Conservation (phyloP, 2,113 vertebrate species). For the Syngnathus typhle region DNA sequence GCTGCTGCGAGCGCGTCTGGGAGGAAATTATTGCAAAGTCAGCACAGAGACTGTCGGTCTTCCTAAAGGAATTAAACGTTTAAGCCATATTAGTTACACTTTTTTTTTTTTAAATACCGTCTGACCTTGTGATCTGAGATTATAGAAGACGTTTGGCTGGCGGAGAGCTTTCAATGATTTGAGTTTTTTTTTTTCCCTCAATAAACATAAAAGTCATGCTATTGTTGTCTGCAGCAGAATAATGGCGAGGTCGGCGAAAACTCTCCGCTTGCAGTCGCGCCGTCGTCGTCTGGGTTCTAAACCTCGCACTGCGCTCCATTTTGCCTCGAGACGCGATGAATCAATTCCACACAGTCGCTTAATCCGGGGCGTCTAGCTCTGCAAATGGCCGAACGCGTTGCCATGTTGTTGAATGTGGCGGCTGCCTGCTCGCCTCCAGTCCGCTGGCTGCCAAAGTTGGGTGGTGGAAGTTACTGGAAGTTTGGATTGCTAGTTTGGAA, state of each 20-base stretch:
- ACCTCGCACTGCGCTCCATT: background rate
- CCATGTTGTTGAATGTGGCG: background rate
- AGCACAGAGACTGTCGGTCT: slow-evolving; percentile 19
- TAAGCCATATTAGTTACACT: background rate
- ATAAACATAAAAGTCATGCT: too few species aligned
- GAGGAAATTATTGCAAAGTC: slow-evolving; percentile 46
- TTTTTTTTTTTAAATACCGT: background rate
- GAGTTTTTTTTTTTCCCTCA: too few species aligned
- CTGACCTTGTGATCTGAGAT: slow-evolving; percentile 10
- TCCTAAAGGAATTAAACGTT: slow-evolving; percentile 10
- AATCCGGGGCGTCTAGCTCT: background rate
- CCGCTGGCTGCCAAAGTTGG: background rate
- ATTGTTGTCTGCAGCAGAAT: background rate
- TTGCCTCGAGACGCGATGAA: background rate
- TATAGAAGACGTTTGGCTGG: background rate
- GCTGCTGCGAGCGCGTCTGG: slow-evolving; percentile 50
- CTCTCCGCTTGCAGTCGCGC: background rate
- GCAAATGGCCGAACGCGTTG: background rate
- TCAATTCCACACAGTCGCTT: background rate
- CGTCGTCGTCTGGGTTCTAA: background rate
- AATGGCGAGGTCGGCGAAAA: background rate
- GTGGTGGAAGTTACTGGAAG: slow-evolving; percentile 15
- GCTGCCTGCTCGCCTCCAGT: background rate
- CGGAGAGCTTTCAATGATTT: background rate
- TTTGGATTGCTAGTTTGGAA: slow-evolving; percentile 11